Base-by-base conservation (phyloP, 2,797 vertebrate species). In the Liasis olivaceus region DNA sequence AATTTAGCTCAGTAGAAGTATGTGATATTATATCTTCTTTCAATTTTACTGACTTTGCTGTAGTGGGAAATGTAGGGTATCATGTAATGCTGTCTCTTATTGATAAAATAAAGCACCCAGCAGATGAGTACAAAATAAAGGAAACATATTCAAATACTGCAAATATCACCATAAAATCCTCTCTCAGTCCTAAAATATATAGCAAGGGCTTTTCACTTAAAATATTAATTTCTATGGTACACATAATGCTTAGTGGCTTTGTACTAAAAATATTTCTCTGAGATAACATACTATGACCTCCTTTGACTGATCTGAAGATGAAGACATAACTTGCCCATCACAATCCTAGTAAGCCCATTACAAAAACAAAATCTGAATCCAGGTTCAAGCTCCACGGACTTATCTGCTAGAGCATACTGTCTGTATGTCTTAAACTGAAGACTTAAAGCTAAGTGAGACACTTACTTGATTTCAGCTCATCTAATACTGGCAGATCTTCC, bases 11-110 rank as follows among this genome's bases (percentile, higher is more conserved):
- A 94, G 97, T 97, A 58, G 98, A 97, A 85, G 98, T 98, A 96
- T 99, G 98, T 62, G 97, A 98, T 93, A 99, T 95, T n/a, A 99
- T 97, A 97, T 98, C 98, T 94, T 98, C 98, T 97, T 98, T 99
- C 96, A 98, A 98, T 94, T 98, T 98, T 93, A 98, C 97, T 95
- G 98, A 97, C 95, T 98, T 98, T 94, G 97, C 98, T 98, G 96
- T 88, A 97, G 96, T 96, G 95, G 94, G 96, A 95, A 94, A 95
- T 93, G 95, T 1, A 92, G 90, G 89, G 63, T 91, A 92, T 96
- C 92, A 97, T 15, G 94, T 89, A 96, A 91, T 92, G 77, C 58
- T 91, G 96, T 93, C 95, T 92, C 94, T 94, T 95, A 69, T 94
- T 0, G 0, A 58, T 66, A 86, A 88, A 62, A 63, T 17, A 85